Evolutionary conservation across 1,140 invertebrate genomes (phyloP).

Genomic region (Brachionus rubens): DNA sequence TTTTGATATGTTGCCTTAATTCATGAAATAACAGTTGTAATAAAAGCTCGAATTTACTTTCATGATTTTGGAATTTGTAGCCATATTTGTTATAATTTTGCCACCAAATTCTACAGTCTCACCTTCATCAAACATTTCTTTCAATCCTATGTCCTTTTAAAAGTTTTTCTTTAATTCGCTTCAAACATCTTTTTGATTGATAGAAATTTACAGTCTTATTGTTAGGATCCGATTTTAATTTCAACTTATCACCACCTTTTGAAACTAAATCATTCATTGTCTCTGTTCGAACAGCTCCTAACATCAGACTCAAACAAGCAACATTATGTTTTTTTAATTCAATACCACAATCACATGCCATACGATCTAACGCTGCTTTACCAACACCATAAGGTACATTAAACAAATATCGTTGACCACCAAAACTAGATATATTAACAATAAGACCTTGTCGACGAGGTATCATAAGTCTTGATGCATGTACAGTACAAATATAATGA

Average conservation of each 20-base stretch:
- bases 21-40: no score
- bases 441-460: conserved; percentile 58
- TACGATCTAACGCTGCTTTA: conserved; percentile 53
- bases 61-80: background rate
- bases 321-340: conserved; percentile 59
- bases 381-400: conserved; percentile 44
- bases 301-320: conserved; percentile 49
- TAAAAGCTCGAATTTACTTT: conserved; percentile 20
- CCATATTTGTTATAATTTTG: conserved; percentile 34
- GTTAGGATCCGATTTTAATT: conserved; percentile 33
- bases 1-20: no score
- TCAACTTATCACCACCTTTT: conserved; percentile 12
- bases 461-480: conserved; percentile 60
- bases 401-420: conserved; percentile 60
- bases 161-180: no score
- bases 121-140: conserved; percentile 4
- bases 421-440: conserved; percentile 60
- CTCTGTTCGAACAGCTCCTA: conserved; percentile 47
- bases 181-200: no score
- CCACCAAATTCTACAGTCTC: conserved; percentile 29
- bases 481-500: conserved; percentile 60
- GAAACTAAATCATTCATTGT: conserved; percentile 4
- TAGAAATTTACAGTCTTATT: background rate
- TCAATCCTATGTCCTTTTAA: background rate
- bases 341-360: conserved; percentile 59